A percentile compares a stretch with the other conserved stretches of the same genome.
These are phyloP conservation scores for Cotesia vestalis DNA, from an alignment of 1,140 invertebrate genomes.

Conservation along the genomic window DNA sequence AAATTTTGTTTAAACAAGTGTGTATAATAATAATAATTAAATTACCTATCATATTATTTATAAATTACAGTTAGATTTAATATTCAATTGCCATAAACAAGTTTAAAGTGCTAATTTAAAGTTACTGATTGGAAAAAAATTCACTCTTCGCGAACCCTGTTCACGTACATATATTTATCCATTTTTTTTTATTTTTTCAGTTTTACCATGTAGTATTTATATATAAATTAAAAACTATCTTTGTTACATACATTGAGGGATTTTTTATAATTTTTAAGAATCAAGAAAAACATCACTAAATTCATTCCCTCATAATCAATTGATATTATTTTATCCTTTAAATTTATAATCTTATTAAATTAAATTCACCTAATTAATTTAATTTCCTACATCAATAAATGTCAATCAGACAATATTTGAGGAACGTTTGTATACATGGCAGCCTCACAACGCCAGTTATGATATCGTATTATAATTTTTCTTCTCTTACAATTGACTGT, in stretches of 20 bases:
- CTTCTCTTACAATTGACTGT: not conserved
- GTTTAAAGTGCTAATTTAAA: slow-evolving; percentile 3
- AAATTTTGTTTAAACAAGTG: too few species aligned
- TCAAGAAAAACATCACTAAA: too few species aligned
- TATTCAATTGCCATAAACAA: not conserved
- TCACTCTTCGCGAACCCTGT: too few species aligned
- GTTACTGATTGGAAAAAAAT: not conserved
- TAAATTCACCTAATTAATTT: not conserved
- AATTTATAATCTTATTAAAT: slow-evolving; percentile 11
- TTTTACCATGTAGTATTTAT: too few species aligned
- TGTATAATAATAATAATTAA: too few species aligned
- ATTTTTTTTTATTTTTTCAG: too few species aligned
- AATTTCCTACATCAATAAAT: not conserved
- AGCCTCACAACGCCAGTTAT: slow-evolving; percentile 35
- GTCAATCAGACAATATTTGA: slow-evolving; percentile 38
- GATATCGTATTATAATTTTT: slow-evolving; percentile 13
- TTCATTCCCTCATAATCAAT: slow-evolving; percentile 1
- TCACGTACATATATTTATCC: too few species aligned
- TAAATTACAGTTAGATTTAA: not conserved
- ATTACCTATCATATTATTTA: too few species aligned
- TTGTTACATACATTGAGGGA: too few species aligned
- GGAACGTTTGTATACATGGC: slow-evolving; percentile 41
- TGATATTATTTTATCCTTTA: slow-evolving; percentile 18
- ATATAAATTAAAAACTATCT: too few species aligned
- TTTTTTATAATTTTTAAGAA: too few species aligned